These are phyloP conservation scores for Tribolium castaneum DNA, from an alignment of 1,140 invertebrate species.

Conservation along the genomic window DNA sequence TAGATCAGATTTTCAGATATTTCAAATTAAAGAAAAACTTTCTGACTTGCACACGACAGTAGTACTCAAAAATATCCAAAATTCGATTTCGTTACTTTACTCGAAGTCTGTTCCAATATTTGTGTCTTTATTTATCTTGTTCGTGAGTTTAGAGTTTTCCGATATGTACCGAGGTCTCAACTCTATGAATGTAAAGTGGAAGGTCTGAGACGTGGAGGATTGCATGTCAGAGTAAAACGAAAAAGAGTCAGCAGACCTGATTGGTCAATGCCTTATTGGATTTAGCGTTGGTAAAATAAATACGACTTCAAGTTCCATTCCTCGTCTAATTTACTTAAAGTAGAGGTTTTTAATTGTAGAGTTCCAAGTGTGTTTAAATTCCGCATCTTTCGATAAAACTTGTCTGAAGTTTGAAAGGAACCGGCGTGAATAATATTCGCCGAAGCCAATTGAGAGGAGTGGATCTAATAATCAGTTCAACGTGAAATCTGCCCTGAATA, in stretches of 20 bases:
- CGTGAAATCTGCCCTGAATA: slow-evolving; percentile 12
- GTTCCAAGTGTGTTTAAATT: background rate
- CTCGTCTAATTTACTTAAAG: background rate
- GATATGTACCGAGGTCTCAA: background rate
- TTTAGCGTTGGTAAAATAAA: background rate
- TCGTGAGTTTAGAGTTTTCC: background rate
- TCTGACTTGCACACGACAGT: no score
- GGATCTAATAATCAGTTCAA: slow-evolving; percentile 32
- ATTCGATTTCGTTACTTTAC: no score
- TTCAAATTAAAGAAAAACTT: no score
- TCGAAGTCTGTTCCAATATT: no score
- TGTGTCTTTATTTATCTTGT: no score
- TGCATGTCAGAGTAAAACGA: background rate
- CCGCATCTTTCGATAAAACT: background rate
- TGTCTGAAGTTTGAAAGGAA: slow-evolving; percentile 8
- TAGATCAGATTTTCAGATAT: no score
- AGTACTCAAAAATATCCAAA: no score
- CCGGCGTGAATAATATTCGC: slow-evolving; percentile 11
- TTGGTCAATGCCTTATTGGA: background rate
- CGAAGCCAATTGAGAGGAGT: slow-evolving; percentile 18
- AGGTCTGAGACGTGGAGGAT: background rate
- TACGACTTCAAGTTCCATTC: background rate
- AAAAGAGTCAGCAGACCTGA: background rate
- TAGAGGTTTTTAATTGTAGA: background rate
- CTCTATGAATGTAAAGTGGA: background rate